These are phyloP conservation scores for Pseudopipra pipra DNA, from an alignment of 2,113 vertebrate genomes.

Conservation along the genomic window DNA sequence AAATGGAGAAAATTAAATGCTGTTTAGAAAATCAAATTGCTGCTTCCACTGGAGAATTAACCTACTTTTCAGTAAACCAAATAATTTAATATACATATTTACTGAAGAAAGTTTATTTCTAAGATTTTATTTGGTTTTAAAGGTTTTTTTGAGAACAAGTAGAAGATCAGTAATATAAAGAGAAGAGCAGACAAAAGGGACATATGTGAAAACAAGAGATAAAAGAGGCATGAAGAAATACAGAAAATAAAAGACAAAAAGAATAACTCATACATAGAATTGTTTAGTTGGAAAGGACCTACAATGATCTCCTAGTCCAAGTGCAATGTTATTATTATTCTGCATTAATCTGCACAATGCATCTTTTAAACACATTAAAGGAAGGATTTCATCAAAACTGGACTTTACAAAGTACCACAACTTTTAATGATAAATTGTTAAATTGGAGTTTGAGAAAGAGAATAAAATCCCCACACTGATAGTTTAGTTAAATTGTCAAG, in stretches of 20 bases:
- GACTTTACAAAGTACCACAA: background rate
- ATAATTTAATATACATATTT: background rate
- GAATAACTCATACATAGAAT: background rate
- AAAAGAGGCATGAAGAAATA: background rate
- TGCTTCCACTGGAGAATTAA: background rate
- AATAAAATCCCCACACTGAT: background rate
- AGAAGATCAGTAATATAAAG: background rate
- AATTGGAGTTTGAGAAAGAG: background rate
- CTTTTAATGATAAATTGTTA: background rate
- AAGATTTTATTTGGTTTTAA: background rate
- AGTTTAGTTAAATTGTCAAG: background rate
- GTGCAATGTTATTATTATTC: background rate
- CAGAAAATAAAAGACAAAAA: background rate
- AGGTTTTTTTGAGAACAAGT: background rate
- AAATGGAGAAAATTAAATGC: background rate
- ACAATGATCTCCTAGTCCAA: background rate
- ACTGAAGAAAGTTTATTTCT: background rate
- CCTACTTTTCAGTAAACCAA: background rate
- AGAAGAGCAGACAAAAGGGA: background rate
- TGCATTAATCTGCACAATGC: background rate
- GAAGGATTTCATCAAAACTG: background rate
- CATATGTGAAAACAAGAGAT: accelerated
- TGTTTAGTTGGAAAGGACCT: background rate
- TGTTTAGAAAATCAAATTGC: background rate
- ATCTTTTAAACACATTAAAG: background rate